Evolutionary conservation across 2,113 vertebrate species (phyloP), one percentile per base, ranked within the genome.

Genomic region (Euleptes europaea): DNA sequence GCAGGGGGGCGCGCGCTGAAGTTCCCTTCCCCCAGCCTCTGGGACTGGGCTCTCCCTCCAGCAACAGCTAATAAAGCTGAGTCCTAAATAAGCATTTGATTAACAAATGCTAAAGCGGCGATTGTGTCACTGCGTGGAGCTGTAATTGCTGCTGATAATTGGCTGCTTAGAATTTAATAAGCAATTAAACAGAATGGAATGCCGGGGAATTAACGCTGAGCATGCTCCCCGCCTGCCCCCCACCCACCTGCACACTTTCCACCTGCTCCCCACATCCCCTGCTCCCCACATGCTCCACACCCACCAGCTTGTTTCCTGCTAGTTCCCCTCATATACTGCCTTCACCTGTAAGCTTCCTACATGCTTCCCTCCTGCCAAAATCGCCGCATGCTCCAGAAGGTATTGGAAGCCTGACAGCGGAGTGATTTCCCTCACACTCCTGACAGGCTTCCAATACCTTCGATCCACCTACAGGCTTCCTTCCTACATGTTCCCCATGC

Each of bases 121-220:
- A 97, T 97, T 96, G 96, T 97, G 96, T 96, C 96, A 96, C 96
- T 86, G 93, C 95, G 96, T 94, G 95, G 97, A 97, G 95, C 96
- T 96, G 96, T 96, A 97, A 97, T 97, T 97, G 97, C 96, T 96
- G 96, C 96, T 95, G 97, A 96, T 97, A 97, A 97, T 97, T 97
- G 96, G 96, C 96, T 97, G 97, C 96, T 97, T 97, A 97, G 96
- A 96, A 97, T 97, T 97, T 97, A 97, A 97, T 97, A 97, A 97
- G 97, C 96, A 97, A 97, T 97, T 97, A 97, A 96, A 96, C 94
- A 95, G 96, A 97, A 96, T 94, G 96, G 95, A 97, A 97, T 96
- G 94, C 90, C 89, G 94, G 96, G 94, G 96, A 96, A 97, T 97
- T 97, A 96, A 94, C 17, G 40, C 84, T 65, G 93, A 94, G 95